Conservation (phyloP, 2,113 vertebrate species). For the Ceyx margarethae region DNA sequence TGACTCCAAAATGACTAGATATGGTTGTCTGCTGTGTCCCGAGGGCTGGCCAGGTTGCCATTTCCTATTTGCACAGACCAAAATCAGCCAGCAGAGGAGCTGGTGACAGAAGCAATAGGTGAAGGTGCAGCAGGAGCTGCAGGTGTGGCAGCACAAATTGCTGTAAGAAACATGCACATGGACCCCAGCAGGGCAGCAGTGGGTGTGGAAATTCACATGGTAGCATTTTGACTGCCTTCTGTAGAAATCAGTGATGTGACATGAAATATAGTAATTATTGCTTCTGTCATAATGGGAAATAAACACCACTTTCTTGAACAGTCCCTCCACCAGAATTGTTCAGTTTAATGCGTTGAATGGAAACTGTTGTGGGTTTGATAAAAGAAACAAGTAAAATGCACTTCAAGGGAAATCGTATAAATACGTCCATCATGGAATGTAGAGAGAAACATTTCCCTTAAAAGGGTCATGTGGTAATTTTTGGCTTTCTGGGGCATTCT, state of each 20-base stretch:
- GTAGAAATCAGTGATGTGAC: not conserved
- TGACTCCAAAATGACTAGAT: not conserved
- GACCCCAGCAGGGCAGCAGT: not conserved
- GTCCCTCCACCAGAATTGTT: not conserved
- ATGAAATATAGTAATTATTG: not conserved
- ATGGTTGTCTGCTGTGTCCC: not conserved
- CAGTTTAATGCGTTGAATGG: not conserved
- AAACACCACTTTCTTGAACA: not conserved
- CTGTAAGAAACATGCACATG: not conserved
- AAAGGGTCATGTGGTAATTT: not conserved
- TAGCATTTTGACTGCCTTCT: constrained; percentile 21
- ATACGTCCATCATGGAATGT: not conserved
- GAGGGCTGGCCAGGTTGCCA: not conserved
- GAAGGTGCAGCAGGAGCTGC: not conserved
- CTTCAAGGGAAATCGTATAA: not conserved
- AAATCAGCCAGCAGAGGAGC: not conserved
- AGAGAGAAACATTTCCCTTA: not conserved
- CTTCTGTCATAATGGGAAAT: not conserved
- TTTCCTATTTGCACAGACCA: not conserved
- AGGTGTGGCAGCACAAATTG: not conserved
- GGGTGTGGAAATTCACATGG: not conserved
- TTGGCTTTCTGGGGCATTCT: not conserved
- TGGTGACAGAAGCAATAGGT: not conserved
- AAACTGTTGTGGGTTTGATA: not conserved
- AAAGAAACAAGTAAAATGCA: not conserved